Conservation (phyloP, 2,797 vertebrate genomes). For the Odontamblyopus lacepedii region DNA sequence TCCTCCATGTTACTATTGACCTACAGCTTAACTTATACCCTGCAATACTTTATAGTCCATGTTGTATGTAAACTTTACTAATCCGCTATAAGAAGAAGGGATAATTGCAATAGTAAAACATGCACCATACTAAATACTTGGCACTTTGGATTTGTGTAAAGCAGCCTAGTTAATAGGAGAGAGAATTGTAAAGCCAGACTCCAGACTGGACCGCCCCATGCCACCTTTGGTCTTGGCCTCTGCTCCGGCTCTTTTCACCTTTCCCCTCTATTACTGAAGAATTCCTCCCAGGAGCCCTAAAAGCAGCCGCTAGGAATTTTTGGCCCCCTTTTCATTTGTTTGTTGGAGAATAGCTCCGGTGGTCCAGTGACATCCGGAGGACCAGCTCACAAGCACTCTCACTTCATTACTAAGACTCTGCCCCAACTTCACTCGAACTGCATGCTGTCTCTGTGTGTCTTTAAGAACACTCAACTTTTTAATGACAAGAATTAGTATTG, state of each 20-base stretch:
- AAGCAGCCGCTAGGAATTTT: constrained; percentile 79
- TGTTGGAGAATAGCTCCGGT: constrained; percentile 83
- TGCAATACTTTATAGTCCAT: background rate
- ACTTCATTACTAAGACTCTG: constrained; percentile 61
- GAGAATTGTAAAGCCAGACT: constrained; percentile 38
- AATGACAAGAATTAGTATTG: no score
- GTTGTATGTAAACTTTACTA: constrained; percentile 8
- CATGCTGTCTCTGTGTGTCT: background rate
- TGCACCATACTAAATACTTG: constrained; percentile 7
- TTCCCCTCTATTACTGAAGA: constrained; percentile 87
- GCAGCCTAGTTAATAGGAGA: constrained; percentile 14
- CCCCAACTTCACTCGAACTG: background rate
- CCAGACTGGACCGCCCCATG: constrained; percentile 41
- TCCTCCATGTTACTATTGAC: constrained; percentile 10
- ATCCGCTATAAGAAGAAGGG: background rate
- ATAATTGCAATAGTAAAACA: constrained; percentile 7
- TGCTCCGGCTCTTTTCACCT: constrained; percentile 72
- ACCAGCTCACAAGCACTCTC: constrained; percentile 64
- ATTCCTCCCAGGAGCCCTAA: constrained; percentile 80
- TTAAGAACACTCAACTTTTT: background rate
- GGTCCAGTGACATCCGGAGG: constrained; percentile 78
- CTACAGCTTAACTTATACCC: constrained; percentile 3
- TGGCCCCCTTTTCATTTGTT: constrained; percentile 85
- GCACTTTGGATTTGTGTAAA: constrained; percentile 6
- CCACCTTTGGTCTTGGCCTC: constrained; percentile 63